Conservation (phyloP, 2,888 invertebrate genomes). For the Agrochola lota region DNA sequence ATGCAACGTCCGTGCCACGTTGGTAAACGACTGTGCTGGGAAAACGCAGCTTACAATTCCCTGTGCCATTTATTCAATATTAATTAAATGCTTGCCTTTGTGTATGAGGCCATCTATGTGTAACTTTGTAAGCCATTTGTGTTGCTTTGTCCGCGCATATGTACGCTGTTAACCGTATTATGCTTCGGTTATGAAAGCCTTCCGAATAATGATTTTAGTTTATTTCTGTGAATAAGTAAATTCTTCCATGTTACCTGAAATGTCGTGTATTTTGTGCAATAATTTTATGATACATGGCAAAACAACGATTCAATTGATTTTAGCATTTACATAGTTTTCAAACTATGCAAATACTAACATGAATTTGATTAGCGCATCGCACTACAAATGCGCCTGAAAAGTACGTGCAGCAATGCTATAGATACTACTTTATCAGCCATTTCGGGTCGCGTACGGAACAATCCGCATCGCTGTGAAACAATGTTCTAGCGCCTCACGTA, state of each 20-base stretch:
- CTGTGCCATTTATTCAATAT: background rate
- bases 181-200: background rate
- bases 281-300: too few relatives aligned
- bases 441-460: too few relatives aligned
- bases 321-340: too few relatives aligned
- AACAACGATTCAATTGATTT: background rate
- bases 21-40: constrained; percentile 34
- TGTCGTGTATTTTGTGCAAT: background rate
- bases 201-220: background rate
- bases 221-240: background rate
- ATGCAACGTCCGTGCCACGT: constrained; percentile 4
- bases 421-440: too few relatives aligned
- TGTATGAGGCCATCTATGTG: background rate
- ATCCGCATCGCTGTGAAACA: background rate
- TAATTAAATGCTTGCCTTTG: background rate
- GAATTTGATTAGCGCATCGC: background rate
- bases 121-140: background rate
- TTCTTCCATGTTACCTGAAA: background rate
- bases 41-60: constrained; percentile 17
- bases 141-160: background rate
- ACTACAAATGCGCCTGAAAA: background rate
- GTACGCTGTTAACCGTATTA: background rate
- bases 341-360: too few relatives aligned
- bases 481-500: background rate
- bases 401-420: too few relatives aligned